Base-by-base conservation (phyloP, 2,113 vertebrate genomes). In the Tragelaphus scriptus region DNA sequence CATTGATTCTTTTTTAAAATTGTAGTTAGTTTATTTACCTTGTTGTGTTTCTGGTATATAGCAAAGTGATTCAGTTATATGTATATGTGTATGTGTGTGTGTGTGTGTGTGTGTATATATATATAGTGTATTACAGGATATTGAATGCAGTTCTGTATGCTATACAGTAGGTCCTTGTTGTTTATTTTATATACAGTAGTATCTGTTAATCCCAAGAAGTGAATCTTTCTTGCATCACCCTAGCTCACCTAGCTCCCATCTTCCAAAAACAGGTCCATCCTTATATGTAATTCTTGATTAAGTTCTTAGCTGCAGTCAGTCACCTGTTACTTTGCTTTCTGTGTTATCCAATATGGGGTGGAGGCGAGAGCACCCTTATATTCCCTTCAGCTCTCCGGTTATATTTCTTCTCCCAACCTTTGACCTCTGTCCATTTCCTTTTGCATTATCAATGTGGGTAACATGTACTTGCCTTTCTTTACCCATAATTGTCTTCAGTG, bases 31-130 rank as follows among this genome's bases (percentile, higher is more conserved):
- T n/a, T 51, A 53, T 55, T 53, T 82, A 82, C 17, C n/a, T 1
- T n/a, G 30, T 13, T 53, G 80, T n/a, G 49, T 23, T 82, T 53
- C 49, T 14, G 17, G 47, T 21, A 7, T 32, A 32, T 49, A 32
- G 47, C 79, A 12, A 55, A 53, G 80, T 53, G 49, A 82, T 82
- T 82, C 30, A 53, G 49, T 55, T 55, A 55, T n/a, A 23, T n/a
- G 6, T 53, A 82, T 53, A 4, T 23, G 3, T 51, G 16, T 81
- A 1, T 81, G 2, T 51, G 32, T n/a, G 17, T n/a, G 0, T 65
- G 6, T 65, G 32, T n/a, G 0, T 65, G 6, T 65, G 0, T 59
- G 0, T 15, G 2, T 49, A 49, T 49, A 30, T 49, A 49, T 80
- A 51, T 80, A 21, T 32, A 2, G 30, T 55, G 21, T 82, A 55